These are phyloP conservation scores for Ferrisia virgata DNA, from an alignment of 2,888 invertebrate species.

Conservation along the genomic window DNA sequence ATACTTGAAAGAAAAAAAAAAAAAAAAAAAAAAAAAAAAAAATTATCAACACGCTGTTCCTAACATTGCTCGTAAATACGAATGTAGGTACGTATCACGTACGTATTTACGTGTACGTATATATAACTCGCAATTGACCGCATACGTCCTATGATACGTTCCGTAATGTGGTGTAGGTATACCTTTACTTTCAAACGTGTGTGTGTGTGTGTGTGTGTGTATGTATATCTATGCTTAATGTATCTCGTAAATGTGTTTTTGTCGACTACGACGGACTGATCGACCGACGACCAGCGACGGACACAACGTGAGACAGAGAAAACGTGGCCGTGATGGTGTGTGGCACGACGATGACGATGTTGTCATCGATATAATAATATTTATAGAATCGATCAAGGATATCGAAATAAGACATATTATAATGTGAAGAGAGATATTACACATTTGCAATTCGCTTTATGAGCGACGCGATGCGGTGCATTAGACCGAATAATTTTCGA, in stretches of 20 bases:
- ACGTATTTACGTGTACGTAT: neutral
- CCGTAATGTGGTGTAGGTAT: too few species aligned
- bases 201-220: too few species aligned
- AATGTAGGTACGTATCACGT: neutral
- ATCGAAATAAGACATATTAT: neutral
- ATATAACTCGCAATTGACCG: neutral
- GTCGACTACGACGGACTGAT: neutral
- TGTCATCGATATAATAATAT: neutral
- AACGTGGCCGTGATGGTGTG: too few species aligned
- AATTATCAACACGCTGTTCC: neutral
- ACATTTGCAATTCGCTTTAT: too few species aligned
- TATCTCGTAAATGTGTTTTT: neutral
- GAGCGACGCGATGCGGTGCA: neutral
- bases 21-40: too few species aligned
- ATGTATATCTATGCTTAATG: too few species aligned
- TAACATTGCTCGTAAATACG: neutral
- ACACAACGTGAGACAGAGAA: too few species aligned
- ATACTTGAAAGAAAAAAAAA: too few species aligned
- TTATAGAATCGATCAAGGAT: neutral
- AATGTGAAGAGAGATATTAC: neutral
- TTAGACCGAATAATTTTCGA: neutral
- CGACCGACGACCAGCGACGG: too few species aligned
- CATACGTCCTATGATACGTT: neutral
- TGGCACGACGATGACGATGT: neutral
- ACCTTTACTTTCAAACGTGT: too few species aligned